Evolutionary conservation across 2,888 invertebrate species (phyloP), one percentile per base, ranked within the genome.

Genomic region (Pachliopta kotzebuea): DNA sequence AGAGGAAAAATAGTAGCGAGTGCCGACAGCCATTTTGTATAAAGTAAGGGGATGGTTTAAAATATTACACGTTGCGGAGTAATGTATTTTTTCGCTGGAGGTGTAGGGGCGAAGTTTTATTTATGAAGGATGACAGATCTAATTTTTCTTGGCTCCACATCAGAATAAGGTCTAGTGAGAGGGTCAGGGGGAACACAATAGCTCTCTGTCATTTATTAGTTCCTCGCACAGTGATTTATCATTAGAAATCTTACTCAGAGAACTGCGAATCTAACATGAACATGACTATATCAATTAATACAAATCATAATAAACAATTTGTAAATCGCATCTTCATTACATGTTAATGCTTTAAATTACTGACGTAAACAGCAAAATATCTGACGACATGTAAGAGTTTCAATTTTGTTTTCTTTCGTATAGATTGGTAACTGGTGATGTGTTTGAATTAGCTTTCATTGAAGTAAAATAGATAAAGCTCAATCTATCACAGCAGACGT

Each of bases 11-110:
- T 86, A 86, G 86, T 84, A 86, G 80, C 83, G 78, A 85, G 86
- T 84, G 90, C 84, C 88, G 89, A 90, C 90, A 89, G 83, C 85
- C 86, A 88, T 88, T 88, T 86, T 85, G 88, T 88, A 85, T 83
- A 84, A 85, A 83, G 80, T 84, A 79, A 84, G 85, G 83, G 86
- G 88, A 84, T 83, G 87, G 83, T 85, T 89, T 89, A 89, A 90
- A 90, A 89, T 89, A 90, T 90, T 87, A 88, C 83, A 77, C 82
- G 76, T 80, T 77, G 79, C 79, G 77, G 79, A 84, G 83, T 85
- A 86, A 88, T 85, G 81, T 78, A 76, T 88, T 87, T 88, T 86
- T 70, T 68, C 21, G 78, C 77, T 64, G 70, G 71, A 76, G 77
- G 75, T 76, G 71, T 68, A 69, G 74, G 70, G 72, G 70, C 60